phyloP scores from a whole-genome alignment of 2,113 vertebrate genomes.

The Vanacampus margaritifer region DNA sequence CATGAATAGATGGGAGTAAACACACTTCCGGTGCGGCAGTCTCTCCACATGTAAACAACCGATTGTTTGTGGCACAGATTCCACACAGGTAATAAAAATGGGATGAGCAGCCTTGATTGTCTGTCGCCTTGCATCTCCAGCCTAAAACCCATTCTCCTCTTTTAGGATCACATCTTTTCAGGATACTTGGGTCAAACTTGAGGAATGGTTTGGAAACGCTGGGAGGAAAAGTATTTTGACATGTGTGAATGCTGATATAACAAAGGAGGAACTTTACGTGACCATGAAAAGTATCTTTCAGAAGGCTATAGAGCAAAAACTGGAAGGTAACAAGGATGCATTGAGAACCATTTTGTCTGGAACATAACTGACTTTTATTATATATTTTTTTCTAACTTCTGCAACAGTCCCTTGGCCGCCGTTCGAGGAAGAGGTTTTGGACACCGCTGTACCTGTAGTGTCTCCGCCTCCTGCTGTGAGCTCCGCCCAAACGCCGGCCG shows the following conservation, averaged over 20 bases:
- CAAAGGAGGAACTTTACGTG: conserved; percentile 67
- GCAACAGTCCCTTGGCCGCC: conserved; percentile 7
- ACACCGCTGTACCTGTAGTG: neutral
- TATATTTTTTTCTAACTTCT: neutral
- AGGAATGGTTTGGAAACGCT: conserved; percentile 79
- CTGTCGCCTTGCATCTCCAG: neutral
- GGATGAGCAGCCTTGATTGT: neutral
- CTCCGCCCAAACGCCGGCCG: neutral
- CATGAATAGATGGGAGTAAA: neutral
- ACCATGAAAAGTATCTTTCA: conserved; percentile 75
- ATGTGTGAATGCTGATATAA: conserved; percentile 76
- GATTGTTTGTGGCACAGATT: conserved; percentile 52
- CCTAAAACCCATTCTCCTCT: neutral
- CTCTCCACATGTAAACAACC: conserved; percentile 33
- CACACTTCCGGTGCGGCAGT: conserved; percentile 8
- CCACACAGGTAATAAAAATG: conserved; percentile 58
- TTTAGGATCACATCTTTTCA: conserved; percentile 81
- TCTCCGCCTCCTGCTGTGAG: neutral
- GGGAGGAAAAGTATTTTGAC: conserved; percentile 76
- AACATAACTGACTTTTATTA: neutral
- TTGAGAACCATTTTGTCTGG: neutral
- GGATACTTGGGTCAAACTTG: conserved; percentile 80
- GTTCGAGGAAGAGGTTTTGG: conserved; percentile 7
- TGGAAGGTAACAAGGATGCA: conserved; percentile 66
- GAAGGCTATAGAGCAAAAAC: conserved; percentile 51